Base-by-base conservation (phyloP, 2,797 vertebrate genomes). In the Periparus ater region DNA sequence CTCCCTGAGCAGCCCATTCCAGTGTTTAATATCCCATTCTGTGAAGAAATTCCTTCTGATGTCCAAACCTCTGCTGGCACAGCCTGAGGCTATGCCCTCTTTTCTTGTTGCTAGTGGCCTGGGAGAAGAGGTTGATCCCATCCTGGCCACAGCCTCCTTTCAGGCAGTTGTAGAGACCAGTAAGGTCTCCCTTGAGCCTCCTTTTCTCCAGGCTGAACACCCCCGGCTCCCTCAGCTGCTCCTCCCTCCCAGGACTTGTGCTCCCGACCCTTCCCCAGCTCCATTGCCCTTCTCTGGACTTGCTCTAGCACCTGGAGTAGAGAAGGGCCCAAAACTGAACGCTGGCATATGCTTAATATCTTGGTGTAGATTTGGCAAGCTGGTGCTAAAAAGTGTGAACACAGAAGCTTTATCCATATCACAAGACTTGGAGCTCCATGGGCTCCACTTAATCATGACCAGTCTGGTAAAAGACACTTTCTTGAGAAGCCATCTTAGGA, bases 241-340 rank as follows among this genome's bases (percentile, higher is more conserved):
- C 22, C 62, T 68, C 13, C 30, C 45, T 2, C 15, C 5, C 1
- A 19, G 17, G 13, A 25, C 5, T 14, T 23, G 22, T 34, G 26
- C 54, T 81, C 34, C 55, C 67, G 54, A 67, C 21, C 34, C 26
- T 30, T 32, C 21, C 3, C 40, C 54, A 66, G 53, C 76, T 80
- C 47, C 0, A 0, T 0, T 54, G 22, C 13, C 30, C 19, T 62
- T 20, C 23, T 55, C 71, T 75, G 48, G 19, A 62, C 32, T 4
- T 0, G 0, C 18, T 44, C 5, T 63, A 62, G 48, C 32, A n/a
- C 27, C 55, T 36, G 32, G 34, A 14, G 19, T 15, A 29, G 27
- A 44, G 34, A 62, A 42, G 6, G 7, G 18, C 26, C 30, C 22
- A 23, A 32, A 30, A 55, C 11, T n/a, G 9, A 61, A 85, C 62